Evolutionary conservation across 2,797 vertebrate species (phyloP), one percentile per base, ranked within the genome.

Genomic region (Sebastolobus altivelis): DNA sequence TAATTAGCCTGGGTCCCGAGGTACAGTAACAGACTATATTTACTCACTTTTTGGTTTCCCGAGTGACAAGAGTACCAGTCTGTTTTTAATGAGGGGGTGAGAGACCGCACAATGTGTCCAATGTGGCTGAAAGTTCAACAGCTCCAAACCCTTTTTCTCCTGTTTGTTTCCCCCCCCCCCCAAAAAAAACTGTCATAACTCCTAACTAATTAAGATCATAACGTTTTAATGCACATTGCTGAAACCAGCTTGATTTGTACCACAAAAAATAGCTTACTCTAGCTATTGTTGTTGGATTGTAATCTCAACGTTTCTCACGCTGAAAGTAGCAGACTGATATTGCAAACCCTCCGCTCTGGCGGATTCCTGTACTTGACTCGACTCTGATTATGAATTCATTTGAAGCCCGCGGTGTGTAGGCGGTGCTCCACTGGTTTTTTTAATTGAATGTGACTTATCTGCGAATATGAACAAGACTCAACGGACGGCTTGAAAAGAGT

Each of bases 21-120:
- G 65, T 66, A 72, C 40, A 20, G 25, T 79, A 81, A 80, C 38
- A 71, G 14, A 58, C 83, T 81, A 65, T 84, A 77, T 91, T 86
- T 85, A 75, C 77, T 85, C 70, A 65, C 43, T 55, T 77, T 35
- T 85, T 60, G 12, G 29, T 65, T 83, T 83, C 55, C 72, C 11
- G 3, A 33, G 61, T 75, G 82, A 84, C 83, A 90, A 66, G 54
- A 82, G 59, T 27, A 70, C n/a, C 10, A 27, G 52, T 75, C 7
- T 65, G 68, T 76, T 90, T 90, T 86, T 90, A 89, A 92, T 87
- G 62, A 86, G 59, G 40, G 38, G 84, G n/a, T n/a, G 72, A 71
- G 67, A 73, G 43, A 84, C 72, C 49, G 29, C 60, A 71, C 35
- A 29, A 12, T 76, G 58, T 81, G 65, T 83, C 61, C 75, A 65